A percentile compares a stretch with the other conserved stretches of the same genome.
Conservation (phyloP, 2,888 invertebrate species). For the Nebria salina region DNA sequence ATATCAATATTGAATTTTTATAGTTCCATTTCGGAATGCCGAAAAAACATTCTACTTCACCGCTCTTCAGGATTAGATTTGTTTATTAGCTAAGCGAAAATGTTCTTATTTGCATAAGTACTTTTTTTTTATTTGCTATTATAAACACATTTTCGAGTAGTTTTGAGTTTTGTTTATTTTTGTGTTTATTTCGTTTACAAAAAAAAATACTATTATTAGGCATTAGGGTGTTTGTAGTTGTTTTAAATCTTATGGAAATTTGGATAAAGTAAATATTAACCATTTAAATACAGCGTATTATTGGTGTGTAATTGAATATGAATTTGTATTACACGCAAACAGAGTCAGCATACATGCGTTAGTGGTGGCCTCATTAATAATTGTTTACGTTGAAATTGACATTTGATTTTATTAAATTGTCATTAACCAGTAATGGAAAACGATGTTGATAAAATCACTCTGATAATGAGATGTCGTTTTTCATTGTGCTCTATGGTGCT, state of each 20-base stretch:
- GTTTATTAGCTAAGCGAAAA: background rate
- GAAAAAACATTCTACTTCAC: background rate
- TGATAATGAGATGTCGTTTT: slow-evolving; percentile 33
- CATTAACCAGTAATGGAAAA: slow-evolving; percentile 30
- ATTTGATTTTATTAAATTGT: slow-evolving; percentile 35
- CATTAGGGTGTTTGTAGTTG: no score
- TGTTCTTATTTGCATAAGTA: background rate
- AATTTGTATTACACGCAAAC: background rate
- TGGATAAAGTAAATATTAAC: background rate
- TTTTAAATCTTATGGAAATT: background rate
- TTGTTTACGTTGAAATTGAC: slow-evolving; percentile 21
- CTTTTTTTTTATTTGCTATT: background rate
- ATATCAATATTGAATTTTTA: slow-evolving; percentile 40
- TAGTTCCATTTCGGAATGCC: slow-evolving; percentile 13
- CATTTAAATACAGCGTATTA: background rate
- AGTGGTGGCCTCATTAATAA: slow-evolving; percentile 14
- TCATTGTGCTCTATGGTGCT: slow-evolving; percentile 15
- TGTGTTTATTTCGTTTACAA: no score
- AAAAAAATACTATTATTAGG: no score
- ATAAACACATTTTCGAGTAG: background rate
- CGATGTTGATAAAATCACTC: slow-evolving; percentile 30
- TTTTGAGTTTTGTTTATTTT: no score
- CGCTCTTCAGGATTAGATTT: background rate
- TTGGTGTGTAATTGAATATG: background rate
- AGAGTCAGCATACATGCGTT: background rate